These are phyloP conservation scores for Papio anubis DNA, from an alignment of 2,113 vertebrate species.

Conservation along the genomic window DNA sequence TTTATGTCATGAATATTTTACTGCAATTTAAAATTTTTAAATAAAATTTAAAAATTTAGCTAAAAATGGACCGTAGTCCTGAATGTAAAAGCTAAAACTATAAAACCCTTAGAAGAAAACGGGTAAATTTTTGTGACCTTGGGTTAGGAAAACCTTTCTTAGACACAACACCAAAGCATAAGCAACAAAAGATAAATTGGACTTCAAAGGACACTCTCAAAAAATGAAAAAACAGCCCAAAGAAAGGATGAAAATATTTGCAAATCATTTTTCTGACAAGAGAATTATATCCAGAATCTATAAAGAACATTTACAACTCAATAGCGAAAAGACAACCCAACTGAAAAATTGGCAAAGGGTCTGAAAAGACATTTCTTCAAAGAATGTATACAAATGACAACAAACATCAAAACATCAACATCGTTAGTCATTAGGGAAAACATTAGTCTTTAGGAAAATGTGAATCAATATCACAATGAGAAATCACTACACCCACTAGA, in stretches of 20 bases:
- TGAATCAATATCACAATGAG: background rate
- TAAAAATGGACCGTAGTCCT: background rate
- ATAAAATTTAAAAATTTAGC: background rate
- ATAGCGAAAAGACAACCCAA: background rate
- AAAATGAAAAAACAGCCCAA: background rate
- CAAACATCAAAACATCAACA: background rate
- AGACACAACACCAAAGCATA: background rate
- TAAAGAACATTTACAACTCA: background rate
- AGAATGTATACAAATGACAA: background rate
- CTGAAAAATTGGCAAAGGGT: background rate
- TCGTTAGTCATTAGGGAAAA: background rate
- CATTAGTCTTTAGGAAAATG: background rate
- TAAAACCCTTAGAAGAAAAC: background rate
- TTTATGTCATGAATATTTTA: slow-evolving; percentile 29
- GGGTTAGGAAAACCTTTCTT: background rate
- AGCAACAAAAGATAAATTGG: background rate
- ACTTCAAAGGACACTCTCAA: background rate
- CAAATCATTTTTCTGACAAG: slow-evolving; percentile 12
- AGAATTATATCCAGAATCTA: background rate
- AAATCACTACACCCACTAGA: background rate
- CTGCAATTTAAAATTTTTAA: background rate
- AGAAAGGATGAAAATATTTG: background rate
- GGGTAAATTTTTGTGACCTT: background rate
- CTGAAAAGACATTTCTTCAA: background rate
- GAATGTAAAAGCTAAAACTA: background rate